Evolutionary conservation across 1,140 invertebrate species (phyloP), one percentile per base, ranked within the genome.

Genomic region (Aphaenogaster floridana): DNA sequence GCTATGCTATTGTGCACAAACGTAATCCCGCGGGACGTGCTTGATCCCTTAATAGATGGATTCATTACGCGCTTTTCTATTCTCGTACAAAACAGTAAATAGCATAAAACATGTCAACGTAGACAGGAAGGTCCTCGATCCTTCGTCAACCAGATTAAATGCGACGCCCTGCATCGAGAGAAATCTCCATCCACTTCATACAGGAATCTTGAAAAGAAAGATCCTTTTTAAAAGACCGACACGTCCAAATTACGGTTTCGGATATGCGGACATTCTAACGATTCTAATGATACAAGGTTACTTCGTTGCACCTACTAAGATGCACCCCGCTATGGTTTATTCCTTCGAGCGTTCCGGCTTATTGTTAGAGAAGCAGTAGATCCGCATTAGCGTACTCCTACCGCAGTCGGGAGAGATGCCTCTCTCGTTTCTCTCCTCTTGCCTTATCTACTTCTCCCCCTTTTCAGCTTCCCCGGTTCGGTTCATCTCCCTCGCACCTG

Each of bases 311-410:
- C 34, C 28, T 57, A 68, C 45, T 36, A 61, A 57, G 28, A n/a
- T 86, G 74, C 89, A 88, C 71, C 86, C 66, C 86, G 77, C 66
- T 77, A 83, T 81, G 57, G 79, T 90, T 90, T 90, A 90, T 86
- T 90, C 86, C 89, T 91, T 45, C 63, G 28, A 90, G 90, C 90
- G 83, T 91, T 90, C 89, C 86, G 89, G 89, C 81, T 91, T 90
- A 90, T 91, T 90, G 90, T 91, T 91, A 90, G 89, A 91, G 89
- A 91, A 86, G 89, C 89, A 90, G 90, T 91, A 91, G 88, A 91
- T 91, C 90, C 88, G 91, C 90, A 89, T 91, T 91, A 91, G 86
- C 88, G 90, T 91, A 91, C 83, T 91, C 85, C 83, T 89, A 91
- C 91, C 89, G 89, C 86, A 59, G 80, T 80, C 86, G 74, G 76